A percentile compares a stretch with the other conserved stretches of the same genome.
These are phyloP conservation scores for Oxystoma pomonae DNA, from an alignment of 2,888 invertebrate species.

Conservation along the genomic window DNA sequence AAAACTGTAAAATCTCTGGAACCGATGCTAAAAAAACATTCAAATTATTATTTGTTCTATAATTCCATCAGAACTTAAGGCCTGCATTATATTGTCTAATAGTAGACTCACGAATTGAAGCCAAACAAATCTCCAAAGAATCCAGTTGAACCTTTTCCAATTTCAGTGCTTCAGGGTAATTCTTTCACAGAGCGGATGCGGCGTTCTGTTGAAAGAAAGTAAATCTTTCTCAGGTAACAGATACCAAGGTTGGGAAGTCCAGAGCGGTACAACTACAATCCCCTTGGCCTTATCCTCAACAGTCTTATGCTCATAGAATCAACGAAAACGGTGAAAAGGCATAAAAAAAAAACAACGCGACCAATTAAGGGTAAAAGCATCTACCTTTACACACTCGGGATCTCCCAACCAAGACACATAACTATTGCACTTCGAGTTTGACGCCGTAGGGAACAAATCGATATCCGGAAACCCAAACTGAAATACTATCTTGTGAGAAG, in stretches of 20 bases:
- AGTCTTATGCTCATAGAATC: conserved; percentile 32
- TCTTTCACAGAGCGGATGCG: neutral
- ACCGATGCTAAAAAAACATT: conserved; percentile 2
- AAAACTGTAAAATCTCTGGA: conserved; percentile 6
- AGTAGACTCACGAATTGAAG: neutral
- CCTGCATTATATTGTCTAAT: conserved; percentile 5
- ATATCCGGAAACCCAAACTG: conserved; percentile 15
- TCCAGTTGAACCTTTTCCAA: neutral
- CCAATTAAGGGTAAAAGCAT: conserved; percentile 37
- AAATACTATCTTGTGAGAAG: too few relatives aligned
- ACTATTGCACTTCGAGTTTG: conserved; percentile 28
- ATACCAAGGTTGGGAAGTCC: conserved; percentile 19
- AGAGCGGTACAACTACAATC: conserved; percentile 15
- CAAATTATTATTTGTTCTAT: neutral
- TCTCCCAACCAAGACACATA: conserved; percentile 33
- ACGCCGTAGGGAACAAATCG: conserved; percentile 18
- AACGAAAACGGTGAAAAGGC: conserved; percentile 24
- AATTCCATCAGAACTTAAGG: conserved; percentile 11
- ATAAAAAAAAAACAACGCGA: conserved; percentile 17
- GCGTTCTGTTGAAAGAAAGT: conserved; percentile 6
- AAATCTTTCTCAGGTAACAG: conserved; percentile 10
- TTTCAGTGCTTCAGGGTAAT: conserved; percentile 4
- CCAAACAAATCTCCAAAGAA: conserved; percentile 9
- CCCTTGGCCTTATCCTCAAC: conserved; percentile 14
- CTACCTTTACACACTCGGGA: conserved; percentile 28